These are phyloP conservation scores for Pimephales promelas DNA, from an alignment of 2,113 vertebrate genomes.

Conservation along the genomic window DNA sequence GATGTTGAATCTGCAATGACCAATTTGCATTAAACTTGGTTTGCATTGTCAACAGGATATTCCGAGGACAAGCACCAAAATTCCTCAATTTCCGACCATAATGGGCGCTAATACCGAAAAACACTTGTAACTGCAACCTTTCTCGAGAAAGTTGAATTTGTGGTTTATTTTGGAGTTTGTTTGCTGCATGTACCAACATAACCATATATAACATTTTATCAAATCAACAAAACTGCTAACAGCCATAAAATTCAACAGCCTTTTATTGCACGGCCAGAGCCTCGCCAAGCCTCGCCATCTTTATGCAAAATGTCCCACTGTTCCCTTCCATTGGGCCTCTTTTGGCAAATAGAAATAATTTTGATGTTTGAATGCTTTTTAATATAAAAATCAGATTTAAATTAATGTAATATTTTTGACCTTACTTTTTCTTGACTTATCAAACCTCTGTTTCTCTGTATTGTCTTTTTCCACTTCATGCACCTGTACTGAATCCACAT, in stretches of 20 bases:
- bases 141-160: not conserved
- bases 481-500: too few species aligned
- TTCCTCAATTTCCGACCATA: not conserved
- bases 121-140: not conserved
- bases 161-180: not conserved
- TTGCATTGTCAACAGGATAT: not conserved
- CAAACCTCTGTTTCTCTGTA: too few species aligned
- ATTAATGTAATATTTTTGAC: too few species aligned
- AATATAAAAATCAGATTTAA: too few species aligned
- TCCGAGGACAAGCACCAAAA: not conserved
- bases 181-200: conserved; percentile 44
- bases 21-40: not conserved
- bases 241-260: not conserved
- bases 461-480: too few species aligned
- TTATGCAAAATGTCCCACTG: too few species aligned
- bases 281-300: too few species aligned
- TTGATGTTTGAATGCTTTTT: too few species aligned
- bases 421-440: too few species aligned
- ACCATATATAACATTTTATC: not conserved
- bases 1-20: not conserved
- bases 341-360: too few species aligned
- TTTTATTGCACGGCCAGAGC: too few species aligned
- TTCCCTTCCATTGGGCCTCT: too few species aligned
- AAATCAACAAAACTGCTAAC: not conserved
- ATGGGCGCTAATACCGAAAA: not conserved